Base-by-base conservation (phyloP, 2,113 vertebrate genomes). In the Caracal caracal region DNA sequence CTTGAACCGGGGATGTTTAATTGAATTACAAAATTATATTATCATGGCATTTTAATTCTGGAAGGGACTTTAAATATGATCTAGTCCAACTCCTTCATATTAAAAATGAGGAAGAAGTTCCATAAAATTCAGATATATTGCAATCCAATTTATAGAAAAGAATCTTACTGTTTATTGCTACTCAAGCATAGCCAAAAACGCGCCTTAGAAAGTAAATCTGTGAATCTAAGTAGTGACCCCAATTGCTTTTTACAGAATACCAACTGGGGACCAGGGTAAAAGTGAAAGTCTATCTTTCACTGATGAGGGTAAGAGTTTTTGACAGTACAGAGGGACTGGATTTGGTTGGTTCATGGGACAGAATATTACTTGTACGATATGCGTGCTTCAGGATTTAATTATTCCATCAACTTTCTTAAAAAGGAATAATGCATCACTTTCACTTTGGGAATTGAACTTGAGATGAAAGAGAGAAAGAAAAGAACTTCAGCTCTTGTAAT, bases 401-500 rank as follows among this genome's bases (percentile, higher is more conserved):
- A 95, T 63, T 90, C 13, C 35, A 73, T 88, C 0, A n/a, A 95
- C 92, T 96, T 96, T 97, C 79, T 91, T 94, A 17, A 87, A 96
- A 93, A 94, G 16, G n/a, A 95, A 76, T 71, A 89, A 59, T 17
- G 24, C 16, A 95, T 83, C 1, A 87, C 1, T 65, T 79, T 95
- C 65, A 28, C 43, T 92, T 47, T 95, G 93, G 49, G 80, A 20
- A 84, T 70, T 73, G 84, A 17, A 11, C 12, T 93, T 92, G 19
- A 96, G 76, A 79, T 96, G 37, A 97, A 98, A 97, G 79, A 0
- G 1, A 92, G 43, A 90, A 97, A 92, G 35, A 17, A 71, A 92
- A 90, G 26, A 93, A 35, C 47, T 10, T 79, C 53, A 88, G 10
- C 88, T 15, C 19, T 90, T 96, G 5, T 19, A 85, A 65, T 86